phyloP scores from a whole-genome alignment of 2,888 invertebrate genomes.

The Melikaiella ostensackeni region DNA sequence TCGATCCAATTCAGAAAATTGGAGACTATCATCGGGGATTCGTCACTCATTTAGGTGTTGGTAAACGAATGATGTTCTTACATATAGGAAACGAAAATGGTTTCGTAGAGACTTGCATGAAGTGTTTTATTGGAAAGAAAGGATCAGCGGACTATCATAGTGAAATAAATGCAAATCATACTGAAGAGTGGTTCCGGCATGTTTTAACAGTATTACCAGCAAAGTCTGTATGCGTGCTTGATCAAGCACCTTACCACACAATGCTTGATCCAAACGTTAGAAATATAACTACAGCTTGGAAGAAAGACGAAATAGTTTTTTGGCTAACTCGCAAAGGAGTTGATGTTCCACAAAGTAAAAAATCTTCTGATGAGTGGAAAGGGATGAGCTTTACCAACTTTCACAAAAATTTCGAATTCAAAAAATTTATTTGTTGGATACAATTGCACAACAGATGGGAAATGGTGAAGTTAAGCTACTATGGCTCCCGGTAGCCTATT shows the following conservation, averaged over 20 bases:
- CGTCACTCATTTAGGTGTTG: neutral
- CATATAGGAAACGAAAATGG: neutral
- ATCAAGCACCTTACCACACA: slow-evolving; percentile 46
- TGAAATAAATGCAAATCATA: slow-evolving; percentile 39
- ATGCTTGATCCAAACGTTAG: slow-evolving; percentile 36
- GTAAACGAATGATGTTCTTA: neutral
- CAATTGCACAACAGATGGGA: neutral
- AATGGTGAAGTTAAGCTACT: neutral
- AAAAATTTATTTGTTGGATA: neutral
- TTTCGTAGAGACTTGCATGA: too few relatives aligned
- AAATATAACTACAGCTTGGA: slow-evolving; percentile 19
- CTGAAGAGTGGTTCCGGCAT: slow-evolving; percentile 39
- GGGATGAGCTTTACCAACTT: neutral
- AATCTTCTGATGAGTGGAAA: neutral
- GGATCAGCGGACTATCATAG: slow-evolving; percentile 38
- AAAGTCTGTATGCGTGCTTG: slow-evolving; percentile 41
- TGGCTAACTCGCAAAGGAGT: neutral
- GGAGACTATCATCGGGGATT: neutral
- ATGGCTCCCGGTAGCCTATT: neutral
- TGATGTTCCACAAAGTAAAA: neutral
- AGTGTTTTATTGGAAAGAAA: slow-evolving; percentile 30
- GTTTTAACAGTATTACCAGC: slow-evolving; percentile 41
- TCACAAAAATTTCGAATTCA: neutral
- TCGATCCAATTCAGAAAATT: neutral
- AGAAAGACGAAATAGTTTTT: neutral